Evolutionary conservation across 2,888 invertebrate species (phyloP).

Genomic region (Conomelus anceps): DNA sequence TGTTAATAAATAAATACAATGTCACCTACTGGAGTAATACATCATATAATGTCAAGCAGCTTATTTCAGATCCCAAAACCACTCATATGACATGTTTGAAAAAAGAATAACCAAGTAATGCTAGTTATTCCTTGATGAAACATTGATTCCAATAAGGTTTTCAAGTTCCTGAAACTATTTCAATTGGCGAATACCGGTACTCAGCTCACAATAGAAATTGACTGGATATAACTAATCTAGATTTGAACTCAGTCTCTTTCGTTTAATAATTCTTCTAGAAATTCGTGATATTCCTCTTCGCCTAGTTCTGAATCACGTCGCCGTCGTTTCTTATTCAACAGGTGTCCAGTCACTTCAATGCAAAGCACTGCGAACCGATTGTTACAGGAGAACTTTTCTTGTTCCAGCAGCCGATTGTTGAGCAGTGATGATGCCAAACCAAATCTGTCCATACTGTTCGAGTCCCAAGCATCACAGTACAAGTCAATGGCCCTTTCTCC

Average conservation of each 20-base stretch:
- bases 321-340: neutral
- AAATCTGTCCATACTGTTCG: slow-evolving; percentile 59
- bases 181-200: too few species aligned
- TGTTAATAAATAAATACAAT: too few species aligned
- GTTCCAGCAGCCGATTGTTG: slow-evolving; percentile 61
- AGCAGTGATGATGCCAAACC: slow-evolving; percentile 78
- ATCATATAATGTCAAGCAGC: too few species aligned
- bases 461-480: slow-evolving; percentile 88
- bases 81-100: too few species aligned
- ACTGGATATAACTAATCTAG: neutral
- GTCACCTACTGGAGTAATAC: too few species aligned
- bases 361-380: slow-evolving; percentile 85
- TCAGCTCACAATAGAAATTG: neutral
- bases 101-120: too few species aligned
- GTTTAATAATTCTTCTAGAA: neutral
- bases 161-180: too few species aligned
- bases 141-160: too few species aligned
- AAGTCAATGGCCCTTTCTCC: slow-evolving; percentile 80
- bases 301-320: neutral
- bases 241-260: slow-evolving; percentile 3
- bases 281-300: slow-evolving; percentile 12
- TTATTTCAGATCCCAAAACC: too few species aligned
- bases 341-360: slow-evolving; percentile 63
- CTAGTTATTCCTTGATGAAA: too few species aligned
- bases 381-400: slow-evolving; percentile 75